Evolutionary conservation across 2,888 invertebrate species (phyloP).

Genomic region (Drosophila macrospina): DNA sequence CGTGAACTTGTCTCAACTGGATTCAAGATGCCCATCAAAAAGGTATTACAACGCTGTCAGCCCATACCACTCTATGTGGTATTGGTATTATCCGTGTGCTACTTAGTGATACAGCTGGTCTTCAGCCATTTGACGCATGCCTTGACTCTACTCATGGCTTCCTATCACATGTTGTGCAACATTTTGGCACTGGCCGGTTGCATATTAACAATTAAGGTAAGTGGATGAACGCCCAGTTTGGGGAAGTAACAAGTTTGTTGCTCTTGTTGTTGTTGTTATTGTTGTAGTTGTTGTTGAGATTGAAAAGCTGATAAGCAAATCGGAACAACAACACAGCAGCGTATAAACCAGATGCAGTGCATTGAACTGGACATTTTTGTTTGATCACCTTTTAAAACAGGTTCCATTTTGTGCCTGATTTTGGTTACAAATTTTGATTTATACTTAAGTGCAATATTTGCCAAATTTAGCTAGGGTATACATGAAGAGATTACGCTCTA

Average conservation of each 20-base stretch:
- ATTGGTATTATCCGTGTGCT: conserved; percentile 89
- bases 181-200: conserved; percentile 94
- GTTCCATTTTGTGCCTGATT: conserved; percentile 33
- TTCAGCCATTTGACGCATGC: conserved; percentile 96
- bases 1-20: conserved; percentile 4
- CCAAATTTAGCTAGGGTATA: background rate
- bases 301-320: conserved; percentile 51
- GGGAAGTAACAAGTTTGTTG: conserved; percentile 42
- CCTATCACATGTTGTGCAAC: conserved; percentile 97
- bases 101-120: conserved; percentile 93
- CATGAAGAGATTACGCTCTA: background rate
- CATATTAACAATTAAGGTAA: conserved; percentile 92
- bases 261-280: too few relatives aligned
- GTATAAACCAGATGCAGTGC: conserved; percentile 35
- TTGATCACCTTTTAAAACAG: conserved; percentile 34
- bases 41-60: conserved; percentile 90
- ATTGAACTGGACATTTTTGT: conserved; percentile 39
- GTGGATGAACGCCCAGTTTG: conserved; percentile 59
- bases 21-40: conserved; percentile 90
- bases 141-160: conserved; percentile 95
- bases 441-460: conserved; percentile 20
- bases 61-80: conserved; percentile 91
- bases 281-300: background rate
- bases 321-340: conserved; percentile 11
- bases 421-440: conserved; percentile 27